Percentiles rank a stretch among this genome's conserved stretches.
These are phyloP conservation scores for Druon quercuslanigerum DNA, from an alignment of 1,140 invertebrate species.

Conservation along the genomic window DNA sequence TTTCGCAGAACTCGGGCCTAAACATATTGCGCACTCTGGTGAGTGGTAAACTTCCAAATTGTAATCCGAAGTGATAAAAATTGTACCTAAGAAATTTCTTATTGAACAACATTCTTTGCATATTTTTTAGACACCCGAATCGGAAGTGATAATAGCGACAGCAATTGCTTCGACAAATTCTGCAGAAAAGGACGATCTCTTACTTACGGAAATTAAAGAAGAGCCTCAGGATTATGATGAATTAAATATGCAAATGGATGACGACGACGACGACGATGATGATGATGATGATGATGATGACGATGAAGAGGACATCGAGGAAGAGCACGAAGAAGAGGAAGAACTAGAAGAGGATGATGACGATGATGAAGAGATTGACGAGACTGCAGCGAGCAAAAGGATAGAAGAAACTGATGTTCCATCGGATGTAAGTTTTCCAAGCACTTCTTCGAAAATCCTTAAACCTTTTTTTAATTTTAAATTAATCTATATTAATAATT, in stretches of 20 bases:
- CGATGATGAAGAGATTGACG: conserved; percentile 59
- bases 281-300: conserved; percentile 63
- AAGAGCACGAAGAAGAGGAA: conserved; percentile 58
- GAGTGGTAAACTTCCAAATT: no score
- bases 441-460: conserved; percentile 7
- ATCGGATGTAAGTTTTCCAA: conserved; percentile 49
- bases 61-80: neutral
- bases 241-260: conserved; percentile 65
- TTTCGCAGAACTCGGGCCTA: no score
- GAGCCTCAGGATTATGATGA: conserved; percentile 72
- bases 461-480: conserved; percentile 32
- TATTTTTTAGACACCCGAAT: conserved; percentile 48
- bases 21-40: no score
- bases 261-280: conserved; percentile 57
- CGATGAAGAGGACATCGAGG: conserved; percentile 60
- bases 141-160: conserved; percentile 39
- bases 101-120: neutral
- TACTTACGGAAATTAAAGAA: conserved; percentile 69
- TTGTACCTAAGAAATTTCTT: neutral
- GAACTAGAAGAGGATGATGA: conserved; percentile 60
- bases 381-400: conserved; percentile 45
- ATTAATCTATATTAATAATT: conserved; percentile 33
- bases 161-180: conserved; percentile 1
- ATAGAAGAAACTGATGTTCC: conserved; percentile 49
- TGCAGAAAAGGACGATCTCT: conserved; percentile 43